Evolutionary conservation across 2,113 vertebrate genomes (phyloP), one percentile per base, ranked within the genome.

Genomic region (Poeciliopsis prolifica): DNA sequence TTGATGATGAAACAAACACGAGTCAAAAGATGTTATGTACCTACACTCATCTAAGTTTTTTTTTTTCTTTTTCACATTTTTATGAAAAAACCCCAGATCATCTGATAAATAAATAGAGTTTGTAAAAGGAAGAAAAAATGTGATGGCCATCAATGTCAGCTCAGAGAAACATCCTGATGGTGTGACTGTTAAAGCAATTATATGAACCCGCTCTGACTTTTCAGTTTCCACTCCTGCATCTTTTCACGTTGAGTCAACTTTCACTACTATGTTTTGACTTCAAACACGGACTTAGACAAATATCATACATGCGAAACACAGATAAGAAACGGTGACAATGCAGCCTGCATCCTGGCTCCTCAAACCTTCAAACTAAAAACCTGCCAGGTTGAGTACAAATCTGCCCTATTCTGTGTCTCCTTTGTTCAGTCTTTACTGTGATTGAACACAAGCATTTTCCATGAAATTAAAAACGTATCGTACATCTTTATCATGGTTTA

Each of bases 221-320:
- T 78, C 75, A 64, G 61, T 82, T 90, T 80, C 82, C 68, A 80
- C 48, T 71, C 37, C 65, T 42, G 4, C 60, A 66, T 51, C 62
- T 77, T 86, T 71, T 87, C 87, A 83, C n/a, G 70, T 65, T 91
- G 86, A 92, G 61, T 90, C 88, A 91, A 65, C 86, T 87, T 86
- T 89, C 88, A 89, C 75, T 86, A 71, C 54, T 28, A 30, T 35
- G 67, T 83, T 83, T 88, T 80, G 79, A 58, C 75, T 72, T 81
- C 51, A 66, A 72, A 80, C 79, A 75, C 35, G 35, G 5, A 77
- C 33, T n/a, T 63, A 75, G 28, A 66, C 67, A 35, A 29, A 87
- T 78, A 75, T 60, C 12, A 44, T 24, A 22, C 75, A 75, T 77
- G 65, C 48, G 68, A 81, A 69, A 86, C 5, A 14, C 60, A 61